Evolutionary conservation across 2,797 vertebrate species (phyloP).

Genomic region (Gallinago solitaria): DNA sequence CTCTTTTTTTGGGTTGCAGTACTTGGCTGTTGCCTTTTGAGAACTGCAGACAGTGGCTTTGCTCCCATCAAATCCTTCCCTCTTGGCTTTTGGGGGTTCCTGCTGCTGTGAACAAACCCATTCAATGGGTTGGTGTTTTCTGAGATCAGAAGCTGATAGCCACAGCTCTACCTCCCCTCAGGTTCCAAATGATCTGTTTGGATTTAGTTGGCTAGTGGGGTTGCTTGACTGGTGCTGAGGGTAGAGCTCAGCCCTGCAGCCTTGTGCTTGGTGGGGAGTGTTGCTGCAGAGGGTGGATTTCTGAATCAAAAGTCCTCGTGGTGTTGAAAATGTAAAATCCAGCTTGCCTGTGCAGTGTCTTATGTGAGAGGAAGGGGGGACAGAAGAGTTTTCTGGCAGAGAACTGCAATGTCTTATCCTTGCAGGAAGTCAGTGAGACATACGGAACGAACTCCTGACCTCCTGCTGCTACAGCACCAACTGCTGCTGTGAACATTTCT

Average conservation of each 20-base stretch:
- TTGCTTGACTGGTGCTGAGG: neutral
- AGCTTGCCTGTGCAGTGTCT: neutral
- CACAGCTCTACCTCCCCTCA: neutral
- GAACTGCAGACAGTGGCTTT: neutral
- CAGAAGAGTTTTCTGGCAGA: neutral
- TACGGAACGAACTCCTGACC: conserved; percentile 46
- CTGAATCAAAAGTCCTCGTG: neutral
- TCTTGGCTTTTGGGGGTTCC: neutral
- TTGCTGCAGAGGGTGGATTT: neutral
- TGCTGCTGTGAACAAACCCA: neutral
- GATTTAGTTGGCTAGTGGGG: neutral
- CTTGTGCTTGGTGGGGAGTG: neutral
- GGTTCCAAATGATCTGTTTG: neutral
- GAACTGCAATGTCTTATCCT: neutral
- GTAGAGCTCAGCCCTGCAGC: neutral
- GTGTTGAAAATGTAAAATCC: neutral
- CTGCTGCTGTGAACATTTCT: neutral
- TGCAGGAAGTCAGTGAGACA: conserved; percentile 52
- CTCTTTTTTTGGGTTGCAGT: conserved; percentile 10
- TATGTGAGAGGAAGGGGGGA: neutral
- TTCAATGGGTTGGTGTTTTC: neutral
- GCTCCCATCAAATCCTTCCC: neutral
- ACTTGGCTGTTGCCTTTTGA: neutral
- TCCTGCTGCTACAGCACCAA: neutral
- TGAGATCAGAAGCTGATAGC: neutral